These are phyloP conservation scores for Procambarus clarkii DNA, from an alignment of 1,140 invertebrate genomes.

Conservation along the genomic window DNA sequence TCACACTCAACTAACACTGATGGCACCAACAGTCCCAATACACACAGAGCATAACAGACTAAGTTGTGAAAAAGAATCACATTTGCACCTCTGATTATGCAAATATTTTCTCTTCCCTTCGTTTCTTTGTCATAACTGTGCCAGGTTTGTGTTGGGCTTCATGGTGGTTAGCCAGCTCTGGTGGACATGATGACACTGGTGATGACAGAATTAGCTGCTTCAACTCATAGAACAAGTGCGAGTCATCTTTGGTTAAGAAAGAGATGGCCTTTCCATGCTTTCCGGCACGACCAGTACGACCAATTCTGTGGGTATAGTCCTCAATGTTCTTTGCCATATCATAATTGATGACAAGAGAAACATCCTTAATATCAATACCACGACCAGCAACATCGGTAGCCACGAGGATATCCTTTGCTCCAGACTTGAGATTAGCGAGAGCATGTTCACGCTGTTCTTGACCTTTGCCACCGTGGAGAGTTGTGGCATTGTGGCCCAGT, in stretches of 20 bases:
- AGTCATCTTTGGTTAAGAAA: slow-evolving; percentile 98
- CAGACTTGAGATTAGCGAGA: slow-evolving; percentile 92
- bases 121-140: slow-evolving; percentile 93
- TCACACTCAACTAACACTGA: neutral
- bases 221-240: slow-evolving; percentile 95
- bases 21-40: too few relatives aligned
- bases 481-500: slow-evolving; percentile 96
- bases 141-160: slow-evolving; percentile 99
- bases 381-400: slow-evolving; percentile 99
- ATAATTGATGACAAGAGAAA: slow-evolving; percentile 98
- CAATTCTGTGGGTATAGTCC: slow-evolving; percentile 81
- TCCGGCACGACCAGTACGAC: slow-evolving; percentile 87
- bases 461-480: slow-evolving; percentile 99
- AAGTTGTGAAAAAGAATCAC: too few relatives aligned
- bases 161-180: slow-evolving; percentile 97
- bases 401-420: slow-evolving; percentile 97
- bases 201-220: slow-evolving; percentile 93
- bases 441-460: slow-evolving; percentile 99
- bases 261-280: slow-evolving; percentile 97
- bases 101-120: slow-evolving; percentile 86
- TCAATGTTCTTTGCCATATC: slow-evolving; percentile 99
- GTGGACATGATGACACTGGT: slow-evolving; percentile 96
- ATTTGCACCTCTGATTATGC: too few relatives aligned
- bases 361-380: slow-evolving; percentile 99
- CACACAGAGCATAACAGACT: too few relatives aligned